Evolutionary conservation across 2,797 vertebrate species (phyloP), one percentile per base, ranked within the genome.

Genomic region (Caiman crocodilus): DNA sequence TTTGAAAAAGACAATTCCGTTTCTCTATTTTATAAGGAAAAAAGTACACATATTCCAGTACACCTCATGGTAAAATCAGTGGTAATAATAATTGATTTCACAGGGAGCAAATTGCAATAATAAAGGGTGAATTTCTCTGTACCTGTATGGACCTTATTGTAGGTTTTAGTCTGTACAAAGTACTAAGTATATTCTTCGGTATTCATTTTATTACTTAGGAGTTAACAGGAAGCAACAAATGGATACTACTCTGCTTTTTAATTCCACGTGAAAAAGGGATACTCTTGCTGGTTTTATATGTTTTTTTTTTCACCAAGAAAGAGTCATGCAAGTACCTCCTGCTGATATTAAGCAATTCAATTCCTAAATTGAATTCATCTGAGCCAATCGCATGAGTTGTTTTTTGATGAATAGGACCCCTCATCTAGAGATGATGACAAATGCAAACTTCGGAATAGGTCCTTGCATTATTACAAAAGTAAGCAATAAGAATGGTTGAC

Each of bases 21-120:
- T 94, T 76, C 64, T 69, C 32, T 57, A 87, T 59, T 85, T 94
- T 85, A 65, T 83, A 86, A 95, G 84, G 21, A 81, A 69, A 94
- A 82, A 89, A 65, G 88, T 93, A 87, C 2, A 0, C 23, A 9
- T 10, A 4, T 71, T 92, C 67, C 76, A 84, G 26, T 82, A 14
- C 42, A 58, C 35, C 73, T 90, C 10, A 2, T 73, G 32, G 71
- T 89, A 82, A 59, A 35, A 28, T 88, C 76, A 91, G 56, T 28
- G 28, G 85, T 42, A 93, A 20, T 5, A 18, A 65, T 84, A 28
- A 23, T 28, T 87, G 88, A 90, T 94, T 93, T 93, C 12, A 35
- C 59, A 71, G n/a, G 60, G 57, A 90, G 75, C 50, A 75, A 12
- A 79, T 20, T 87, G 50, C 17, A 32, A 21, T 32, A 61, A 67